phyloP scores from a whole-genome alignment of 1,140 invertebrate species.

The Streblospio benedicti region DNA sequence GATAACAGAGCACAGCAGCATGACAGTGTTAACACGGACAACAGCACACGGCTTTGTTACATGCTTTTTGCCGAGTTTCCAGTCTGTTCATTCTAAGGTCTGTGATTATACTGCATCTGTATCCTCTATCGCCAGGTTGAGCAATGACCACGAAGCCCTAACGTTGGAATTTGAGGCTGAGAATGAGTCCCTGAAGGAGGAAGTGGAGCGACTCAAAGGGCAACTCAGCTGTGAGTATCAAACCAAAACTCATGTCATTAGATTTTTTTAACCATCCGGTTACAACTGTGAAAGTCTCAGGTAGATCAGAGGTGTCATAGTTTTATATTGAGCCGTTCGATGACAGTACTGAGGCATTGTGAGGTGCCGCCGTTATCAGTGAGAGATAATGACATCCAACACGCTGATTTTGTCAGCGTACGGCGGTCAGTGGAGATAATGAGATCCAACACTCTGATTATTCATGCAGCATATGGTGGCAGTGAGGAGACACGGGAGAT shows the following conservation, averaged over 20 bases:
- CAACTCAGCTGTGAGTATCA: background rate
- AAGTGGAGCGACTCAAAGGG: conserved; percentile 24
- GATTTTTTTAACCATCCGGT: background rate
- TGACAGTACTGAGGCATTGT: background rate
- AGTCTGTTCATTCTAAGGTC: too few relatives aligned
- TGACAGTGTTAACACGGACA: conserved; percentile 31
- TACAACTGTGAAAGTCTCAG: background rate
- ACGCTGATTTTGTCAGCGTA: too few relatives aligned
- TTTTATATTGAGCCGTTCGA: background rate
- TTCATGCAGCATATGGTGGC: background rate
- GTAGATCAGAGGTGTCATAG: background rate
- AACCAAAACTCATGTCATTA: background rate
- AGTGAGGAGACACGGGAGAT: conserved; percentile 38
- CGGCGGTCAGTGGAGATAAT: too few relatives aligned
- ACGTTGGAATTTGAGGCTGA: conserved; percentile 42
- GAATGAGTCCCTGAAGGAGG: conserved; percentile 37
- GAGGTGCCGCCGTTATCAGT: background rate
- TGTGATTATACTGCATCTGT: too few relatives aligned
- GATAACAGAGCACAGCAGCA: conserved; percentile 23
- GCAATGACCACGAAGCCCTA: conserved; percentile 40
- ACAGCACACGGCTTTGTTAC: too few relatives aligned
- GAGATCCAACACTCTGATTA: background rate
- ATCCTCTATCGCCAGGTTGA: conserved; percentile 34
- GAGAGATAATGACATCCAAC: background rate
- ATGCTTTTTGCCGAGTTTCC: too few relatives aligned